These are phyloP conservation scores for Indicator indicator DNA, from an alignment of 2,113 vertebrate species.

Conservation along the genomic window DNA sequence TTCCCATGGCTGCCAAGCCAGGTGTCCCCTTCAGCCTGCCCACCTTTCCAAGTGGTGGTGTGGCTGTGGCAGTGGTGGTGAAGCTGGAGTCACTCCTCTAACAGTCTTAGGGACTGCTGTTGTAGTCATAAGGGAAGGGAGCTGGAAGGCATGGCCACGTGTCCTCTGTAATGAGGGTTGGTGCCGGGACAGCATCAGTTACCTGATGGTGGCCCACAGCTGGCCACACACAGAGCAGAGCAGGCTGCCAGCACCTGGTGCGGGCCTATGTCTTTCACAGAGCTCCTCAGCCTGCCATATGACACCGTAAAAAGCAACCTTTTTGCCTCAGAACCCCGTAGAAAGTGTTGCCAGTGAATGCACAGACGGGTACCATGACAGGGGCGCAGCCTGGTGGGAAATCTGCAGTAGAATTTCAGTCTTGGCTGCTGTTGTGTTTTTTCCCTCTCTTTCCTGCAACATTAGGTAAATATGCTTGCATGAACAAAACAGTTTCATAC, in stretches of 20 bases:
- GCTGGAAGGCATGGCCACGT: neutral
- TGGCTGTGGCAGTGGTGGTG: neutral
- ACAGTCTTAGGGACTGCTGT: neutral
- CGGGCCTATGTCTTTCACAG: accelerated
- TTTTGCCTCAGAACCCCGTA: accelerated
- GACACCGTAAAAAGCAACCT: neutral
- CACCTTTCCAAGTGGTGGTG: neutral
- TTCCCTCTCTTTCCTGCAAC: neutral
- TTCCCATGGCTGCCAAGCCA: neutral
- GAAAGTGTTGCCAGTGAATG: neutral
- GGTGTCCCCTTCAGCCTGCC: neutral
- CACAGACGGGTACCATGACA: neutral
- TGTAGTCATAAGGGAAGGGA: neutral
- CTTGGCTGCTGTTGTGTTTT: neutral
- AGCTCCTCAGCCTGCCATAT: neutral
- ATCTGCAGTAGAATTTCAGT: neutral
- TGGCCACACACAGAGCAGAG: accelerated
- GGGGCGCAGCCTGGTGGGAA: neutral
- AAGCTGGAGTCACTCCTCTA: neutral
- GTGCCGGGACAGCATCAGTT: neutral
- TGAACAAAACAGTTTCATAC: neutral
- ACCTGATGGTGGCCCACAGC: neutral
- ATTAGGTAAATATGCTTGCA: neutral
- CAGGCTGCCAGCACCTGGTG: accelerated
- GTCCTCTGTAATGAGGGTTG: neutral